Percentiles rank a stretch among this genome's conserved stretches.
Conservation (phyloP, 92 coral and sea anemone species). For the Heteractis magnifica region DNA sequence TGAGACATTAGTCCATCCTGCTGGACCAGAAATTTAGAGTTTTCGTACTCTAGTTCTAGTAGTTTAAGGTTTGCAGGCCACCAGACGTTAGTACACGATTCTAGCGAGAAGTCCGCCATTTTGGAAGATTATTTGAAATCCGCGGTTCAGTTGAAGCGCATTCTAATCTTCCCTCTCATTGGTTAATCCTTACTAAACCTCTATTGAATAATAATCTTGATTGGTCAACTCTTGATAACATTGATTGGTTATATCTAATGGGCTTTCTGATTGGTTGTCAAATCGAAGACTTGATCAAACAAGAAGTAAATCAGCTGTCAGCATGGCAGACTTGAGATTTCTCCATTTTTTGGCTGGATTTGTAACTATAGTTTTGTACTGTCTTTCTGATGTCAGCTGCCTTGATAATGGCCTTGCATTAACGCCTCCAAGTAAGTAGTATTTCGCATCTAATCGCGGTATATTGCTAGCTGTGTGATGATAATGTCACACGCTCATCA, state of each 20-base stretch:
- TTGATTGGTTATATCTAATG: background rate
- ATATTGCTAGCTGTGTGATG: too few relatives aligned
- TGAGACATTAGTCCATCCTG: conserved; percentile 72
- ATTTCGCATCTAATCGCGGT: background rate
- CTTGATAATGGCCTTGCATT: conserved; percentile 80
- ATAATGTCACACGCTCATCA: too few relatives aligned
- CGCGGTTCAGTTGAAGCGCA: conserved; percentile 46
- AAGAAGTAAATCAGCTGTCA: background rate
- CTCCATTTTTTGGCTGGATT: background rate
- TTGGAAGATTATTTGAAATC: conserved; percentile 39
- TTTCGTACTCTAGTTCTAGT: conserved; percentile 78
- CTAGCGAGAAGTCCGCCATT: conserved; percentile 62
- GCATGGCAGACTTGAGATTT: background rate
- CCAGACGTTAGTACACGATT: conserved; percentile 23
- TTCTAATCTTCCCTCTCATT: conserved; percentile 38
- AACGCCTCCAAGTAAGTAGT: conserved; percentile 82
- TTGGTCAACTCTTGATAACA: conserved; percentile 25
- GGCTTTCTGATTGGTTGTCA: conserved; percentile 6
- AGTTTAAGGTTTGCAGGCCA: conserved; percentile 63
- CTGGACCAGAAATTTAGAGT: conserved; percentile 67
- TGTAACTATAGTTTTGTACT: background rate
- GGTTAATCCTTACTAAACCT: conserved; percentile 6
- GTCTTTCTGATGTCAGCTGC: conserved; percentile 14
- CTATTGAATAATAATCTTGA: conserved; percentile 14
- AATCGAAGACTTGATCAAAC: background rate